Conservation (phyloP, 2,113 vertebrate species). For the Symphodus melops region DNA sequence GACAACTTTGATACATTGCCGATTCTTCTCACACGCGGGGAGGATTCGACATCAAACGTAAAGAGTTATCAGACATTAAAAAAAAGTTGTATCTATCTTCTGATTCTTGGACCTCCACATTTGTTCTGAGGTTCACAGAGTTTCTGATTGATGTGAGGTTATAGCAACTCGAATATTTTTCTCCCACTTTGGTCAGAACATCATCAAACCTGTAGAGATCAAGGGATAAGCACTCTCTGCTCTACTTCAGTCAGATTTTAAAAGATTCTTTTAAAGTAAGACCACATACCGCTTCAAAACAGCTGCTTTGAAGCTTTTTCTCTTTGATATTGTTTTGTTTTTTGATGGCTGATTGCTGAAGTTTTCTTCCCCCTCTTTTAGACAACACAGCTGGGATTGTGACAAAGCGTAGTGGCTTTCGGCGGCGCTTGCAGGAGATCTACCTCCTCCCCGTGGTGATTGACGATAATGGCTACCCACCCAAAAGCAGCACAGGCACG, state of each 20-base stretch:
- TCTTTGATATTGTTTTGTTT: background rate
- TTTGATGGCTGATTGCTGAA: background rate
- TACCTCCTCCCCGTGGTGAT: slow-evolving; percentile 92
- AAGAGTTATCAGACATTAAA: slow-evolving; percentile 31
- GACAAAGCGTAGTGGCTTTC: slow-evolving; percentile 89
- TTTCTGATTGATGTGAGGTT: slow-evolving; percentile 42
- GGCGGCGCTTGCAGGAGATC: slow-evolving; percentile 91
- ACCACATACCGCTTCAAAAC: background rate
- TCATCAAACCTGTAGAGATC: slow-evolving; percentile 23
- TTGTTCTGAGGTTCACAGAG: slow-evolving; percentile 19
- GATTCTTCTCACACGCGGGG: slow-evolving; percentile 37
- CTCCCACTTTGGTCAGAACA: slow-evolving; percentile 31
- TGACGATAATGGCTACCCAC: slow-evolving; percentile 94
- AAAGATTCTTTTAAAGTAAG: background rate
- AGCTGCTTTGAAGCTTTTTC: background rate
- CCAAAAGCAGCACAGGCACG: slow-evolving; percentile 95
- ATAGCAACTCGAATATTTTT: background rate
- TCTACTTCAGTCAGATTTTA: slow-evolving; percentile 15
- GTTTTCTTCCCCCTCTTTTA: slow-evolving; percentile 49
- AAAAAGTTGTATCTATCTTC: slow-evolving; percentile 19
- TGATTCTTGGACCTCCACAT: slow-evolving; percentile 18
- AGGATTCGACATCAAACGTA: slow-evolving; percentile 44
- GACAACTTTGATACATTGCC: slow-evolving; percentile 44
- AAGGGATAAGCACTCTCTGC: slow-evolving; percentile 13
- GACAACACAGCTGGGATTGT: slow-evolving; percentile 97